Base-by-base conservation (phyloP, 2,888 invertebrate genomes). In the Halictus ligatus region DNA sequence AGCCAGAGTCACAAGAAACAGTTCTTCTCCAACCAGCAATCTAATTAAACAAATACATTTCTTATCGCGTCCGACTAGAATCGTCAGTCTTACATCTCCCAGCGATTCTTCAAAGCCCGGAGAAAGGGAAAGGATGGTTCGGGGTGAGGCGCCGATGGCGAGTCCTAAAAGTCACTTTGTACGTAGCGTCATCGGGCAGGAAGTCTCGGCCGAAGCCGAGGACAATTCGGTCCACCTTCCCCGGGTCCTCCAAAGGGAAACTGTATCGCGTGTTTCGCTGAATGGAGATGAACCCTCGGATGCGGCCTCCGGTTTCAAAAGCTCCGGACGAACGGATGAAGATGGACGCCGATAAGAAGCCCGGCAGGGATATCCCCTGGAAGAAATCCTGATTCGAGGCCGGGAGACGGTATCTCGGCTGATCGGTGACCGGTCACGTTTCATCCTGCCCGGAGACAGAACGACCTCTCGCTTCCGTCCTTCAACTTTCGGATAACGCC, bases 341-440 rank as follows among this genome's bases (percentile, higher is more conserved):
- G 89, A 88, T 86, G 81, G 87, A 86, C 81, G 73, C 72, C 85
- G 91, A 91, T 90, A 90, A 89, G 86, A 46, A 73, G 80, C 69
- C 67, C 35, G 72, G 64, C 58, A n/a, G 46, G 77, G 73, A 80
- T 84, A 80, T 80, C 74, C 64, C 64, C 29, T 64, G 64, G 80
- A 85, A 87, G 90, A 87, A 88, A 88, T 89, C 85, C 89, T 84
- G 86, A 89, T 88, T 83, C 84, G 90, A 90, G 88, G 81, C 89
- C 12, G 69, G 0, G 58, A 58, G n/a, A 73, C 83, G 90, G 89
- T 90, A 88, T 81, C 89, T 78, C 72, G 81, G 83, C 83, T 87
- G 89, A 90, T 89, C 87, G 90, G 89, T 81, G 85, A 89, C 85
- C 89, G 84, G 80, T 87, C 88, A 86, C 89, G 90, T 90, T 87